Evolutionary conservation across 2,888 invertebrate genomes (phyloP).

Genomic region (Achlya flavicornis): DNA sequence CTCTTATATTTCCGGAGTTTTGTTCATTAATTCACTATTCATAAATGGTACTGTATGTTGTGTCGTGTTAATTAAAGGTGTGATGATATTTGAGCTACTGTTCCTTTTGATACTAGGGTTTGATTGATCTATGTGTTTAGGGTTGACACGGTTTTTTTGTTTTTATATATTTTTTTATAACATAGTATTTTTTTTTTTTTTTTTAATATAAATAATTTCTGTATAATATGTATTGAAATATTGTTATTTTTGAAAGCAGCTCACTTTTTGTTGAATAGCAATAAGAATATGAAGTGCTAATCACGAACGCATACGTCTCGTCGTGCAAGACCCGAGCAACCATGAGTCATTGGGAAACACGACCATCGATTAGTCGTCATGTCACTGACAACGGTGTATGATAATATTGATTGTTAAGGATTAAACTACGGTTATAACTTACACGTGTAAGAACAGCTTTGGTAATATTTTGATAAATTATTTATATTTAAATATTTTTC

Average conservation of each 20-base stretch:
- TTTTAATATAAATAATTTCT: too few species aligned
- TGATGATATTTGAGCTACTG: neutral
- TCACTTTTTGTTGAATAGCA: neutral
- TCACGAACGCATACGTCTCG: neutral
- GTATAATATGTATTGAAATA: too few species aligned
- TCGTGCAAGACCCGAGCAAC: neutral
- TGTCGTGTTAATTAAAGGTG: neutral
- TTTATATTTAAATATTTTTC: too few species aligned
- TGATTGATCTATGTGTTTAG: neutral
- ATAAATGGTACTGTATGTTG: neutral
- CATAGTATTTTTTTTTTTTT: too few species aligned
- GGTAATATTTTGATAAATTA: too few species aligned
- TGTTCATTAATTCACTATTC: conserved; percentile 11
- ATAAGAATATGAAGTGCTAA: neutral
- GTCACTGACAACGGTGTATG: neutral
- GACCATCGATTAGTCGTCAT: neutral
- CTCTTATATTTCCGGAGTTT: neutral
- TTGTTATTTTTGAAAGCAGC: neutral
- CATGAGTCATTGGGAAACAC: conserved; percentile 4
- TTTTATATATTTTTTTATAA: too few species aligned
- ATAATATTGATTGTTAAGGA: neutral
- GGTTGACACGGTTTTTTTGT: neutral
- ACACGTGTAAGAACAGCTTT: neutral
- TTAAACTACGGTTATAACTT: neutral
- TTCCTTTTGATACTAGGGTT: neutral